Percentiles rank a stretch among this genome's conserved stretches.
Evolutionary conservation across 1,140 invertebrate genomes (phyloP).

Genomic region (Sarcophaga peregrina): DNA sequence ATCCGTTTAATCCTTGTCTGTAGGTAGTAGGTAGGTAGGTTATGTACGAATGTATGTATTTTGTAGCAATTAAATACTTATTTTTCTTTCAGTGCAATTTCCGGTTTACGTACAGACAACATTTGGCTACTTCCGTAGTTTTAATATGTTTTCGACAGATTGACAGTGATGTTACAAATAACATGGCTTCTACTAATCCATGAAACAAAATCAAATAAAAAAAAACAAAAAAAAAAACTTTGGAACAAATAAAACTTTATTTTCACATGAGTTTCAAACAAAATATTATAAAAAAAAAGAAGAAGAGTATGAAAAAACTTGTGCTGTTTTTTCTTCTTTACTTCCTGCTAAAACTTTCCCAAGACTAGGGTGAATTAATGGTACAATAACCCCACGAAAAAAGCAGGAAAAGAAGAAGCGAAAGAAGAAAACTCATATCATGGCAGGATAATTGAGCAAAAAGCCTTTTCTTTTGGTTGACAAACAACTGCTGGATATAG

Average conservation of each 20-base stretch:
- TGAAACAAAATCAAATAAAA: slow-evolving; percentile 17
- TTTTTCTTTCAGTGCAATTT: background rate
- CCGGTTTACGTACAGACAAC: slow-evolving; percentile 52
- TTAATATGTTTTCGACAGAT: slow-evolving; percentile 66
- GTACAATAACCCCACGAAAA: slow-evolving; percentile 33
- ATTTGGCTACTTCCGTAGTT: slow-evolving; percentile 61
- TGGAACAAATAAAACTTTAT: slow-evolving; percentile 10
- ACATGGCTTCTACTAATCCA: background rate
- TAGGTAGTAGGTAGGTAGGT: too few relatives aligned
- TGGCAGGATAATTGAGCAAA: too few relatives aligned
- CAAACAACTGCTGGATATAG: too few relatives aligned
- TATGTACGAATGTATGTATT: too few relatives aligned
- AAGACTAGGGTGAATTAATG: slow-evolving; percentile 17
- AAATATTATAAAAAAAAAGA: background rate
- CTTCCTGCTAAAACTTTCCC: background rate
- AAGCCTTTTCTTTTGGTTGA: too few relatives aligned
- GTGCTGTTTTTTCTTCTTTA: background rate
- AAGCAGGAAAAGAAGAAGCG: background rate
- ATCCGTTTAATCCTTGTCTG: too few relatives aligned
- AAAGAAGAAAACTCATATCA: background rate
- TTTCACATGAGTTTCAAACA: background rate
- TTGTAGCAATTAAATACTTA: too few relatives aligned
- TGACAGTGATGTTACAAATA: slow-evolving; percentile 63
- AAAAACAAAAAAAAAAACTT: background rate
- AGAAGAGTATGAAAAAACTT: background rate